These are phyloP conservation scores for Schizotus pectinicornis DNA, from an alignment of 2,888 invertebrate genomes.

Conservation along the genomic window DNA sequence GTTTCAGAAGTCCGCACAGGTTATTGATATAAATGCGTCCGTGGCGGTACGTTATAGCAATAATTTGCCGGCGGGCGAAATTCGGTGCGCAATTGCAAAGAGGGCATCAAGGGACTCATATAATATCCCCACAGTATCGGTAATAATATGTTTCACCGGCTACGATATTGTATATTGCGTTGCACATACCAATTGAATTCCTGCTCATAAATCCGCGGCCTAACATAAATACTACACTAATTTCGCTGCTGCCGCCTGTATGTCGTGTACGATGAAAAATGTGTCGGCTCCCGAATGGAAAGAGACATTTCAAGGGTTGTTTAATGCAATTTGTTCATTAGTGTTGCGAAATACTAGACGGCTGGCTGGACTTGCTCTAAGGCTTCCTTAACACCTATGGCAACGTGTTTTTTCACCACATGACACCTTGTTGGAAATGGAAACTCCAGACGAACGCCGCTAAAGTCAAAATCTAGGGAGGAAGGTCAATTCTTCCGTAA, in stretches of 20 bases:
- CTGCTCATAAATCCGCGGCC: background rate
- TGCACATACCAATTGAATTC: conserved; percentile 20
- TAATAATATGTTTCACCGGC: conserved; percentile 31
- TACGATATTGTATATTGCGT: conserved; percentile 25
- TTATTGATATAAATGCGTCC: conserved; percentile 44
- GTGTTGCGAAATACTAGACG: conserved; percentile 13
- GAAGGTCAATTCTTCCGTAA: too few relatives aligned
- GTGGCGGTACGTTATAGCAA: conserved; percentile 37
- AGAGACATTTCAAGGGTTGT: conserved; percentile 8
- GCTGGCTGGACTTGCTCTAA: background rate
- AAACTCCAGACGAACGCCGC: conserved; percentile 6
- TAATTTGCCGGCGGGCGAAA: conserved; percentile 38
- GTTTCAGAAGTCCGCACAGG: conserved; percentile 35
- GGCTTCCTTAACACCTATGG: conserved; percentile 34
- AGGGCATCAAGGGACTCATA: conserved; percentile 37
- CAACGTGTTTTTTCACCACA: conserved; percentile 32
- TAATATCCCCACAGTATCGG: conserved; percentile 32
- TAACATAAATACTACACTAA: background rate
- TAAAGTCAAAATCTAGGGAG: background rate
- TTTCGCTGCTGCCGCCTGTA: background rate
- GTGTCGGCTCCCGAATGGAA: background rate
- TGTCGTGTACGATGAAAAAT: background rate
- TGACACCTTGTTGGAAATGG: conserved; percentile 30
- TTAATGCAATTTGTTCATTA: conserved; percentile 8
- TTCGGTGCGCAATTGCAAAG: conserved; percentile 40